Evolutionary conservation across 2,888 invertebrate genomes (phyloP).

Genomic region (Actias luna): DNA sequence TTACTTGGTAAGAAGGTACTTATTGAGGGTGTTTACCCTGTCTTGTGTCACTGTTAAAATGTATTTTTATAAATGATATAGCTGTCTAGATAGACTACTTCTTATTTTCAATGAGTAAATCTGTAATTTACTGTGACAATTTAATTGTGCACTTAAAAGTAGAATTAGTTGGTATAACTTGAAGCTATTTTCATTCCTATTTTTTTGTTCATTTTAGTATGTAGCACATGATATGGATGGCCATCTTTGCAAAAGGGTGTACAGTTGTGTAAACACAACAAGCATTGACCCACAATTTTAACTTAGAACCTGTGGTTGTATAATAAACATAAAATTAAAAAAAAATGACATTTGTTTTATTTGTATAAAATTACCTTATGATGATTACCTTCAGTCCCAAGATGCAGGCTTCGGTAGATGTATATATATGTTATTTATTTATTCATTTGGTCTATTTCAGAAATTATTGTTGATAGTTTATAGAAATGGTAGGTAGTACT

Average conservation of each 20-base stretch:
- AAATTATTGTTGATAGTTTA: too few species aligned
- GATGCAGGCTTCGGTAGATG: too few species aligned
- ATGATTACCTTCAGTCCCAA: too few species aligned
- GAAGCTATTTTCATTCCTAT: neutral
- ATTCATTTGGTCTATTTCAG: too few species aligned
- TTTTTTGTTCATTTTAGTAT: neutral
- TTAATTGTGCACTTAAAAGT: neutral
- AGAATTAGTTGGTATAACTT: neutral
- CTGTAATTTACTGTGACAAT: neutral
- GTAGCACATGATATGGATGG: neutral
- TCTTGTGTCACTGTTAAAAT: neutral
- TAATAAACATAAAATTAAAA: conserved; percentile 1
- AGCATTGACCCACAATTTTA: neutral
- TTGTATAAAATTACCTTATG: neutral
- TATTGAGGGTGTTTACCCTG: too few species aligned
- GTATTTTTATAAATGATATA: neutral
- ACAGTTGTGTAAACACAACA: neutral
- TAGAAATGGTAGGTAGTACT: too few species aligned
- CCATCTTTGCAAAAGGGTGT: neutral
- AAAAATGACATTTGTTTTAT: conserved; percentile 3
- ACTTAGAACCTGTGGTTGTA: conserved; percentile 1
- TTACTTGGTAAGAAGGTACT: neutral
- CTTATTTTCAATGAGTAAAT: neutral
- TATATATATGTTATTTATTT: too few species aligned
- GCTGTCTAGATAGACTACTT: neutral